These are phyloP conservation scores for Harpagoxenus sublaevis DNA, from an alignment of 2,888 invertebrate species.

Conservation along the genomic window DNA sequence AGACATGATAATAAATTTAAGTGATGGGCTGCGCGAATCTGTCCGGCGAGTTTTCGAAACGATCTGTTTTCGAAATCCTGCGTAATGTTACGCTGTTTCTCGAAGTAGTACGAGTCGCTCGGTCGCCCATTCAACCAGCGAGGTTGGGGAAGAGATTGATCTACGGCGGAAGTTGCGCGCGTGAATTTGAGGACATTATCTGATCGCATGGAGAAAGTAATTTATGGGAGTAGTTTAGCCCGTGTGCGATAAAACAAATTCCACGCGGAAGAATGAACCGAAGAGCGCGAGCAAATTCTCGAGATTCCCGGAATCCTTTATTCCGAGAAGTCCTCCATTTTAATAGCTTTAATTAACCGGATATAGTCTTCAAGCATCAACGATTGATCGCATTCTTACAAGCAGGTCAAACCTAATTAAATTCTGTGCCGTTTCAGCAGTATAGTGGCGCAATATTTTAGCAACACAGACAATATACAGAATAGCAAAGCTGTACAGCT, in stretches of 20 bases:
- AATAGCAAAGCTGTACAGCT: neutral
- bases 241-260: constrained; percentile 68
- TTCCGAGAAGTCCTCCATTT: constrained; percentile 15
- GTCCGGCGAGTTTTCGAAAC: constrained; percentile 23
- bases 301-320: constrained; percentile 44
- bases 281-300: constrained; percentile 48
- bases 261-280: constrained; percentile 35
- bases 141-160: constrained; percentile 72
- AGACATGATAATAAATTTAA: neutral
- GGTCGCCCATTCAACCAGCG: constrained; percentile 19
- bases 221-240: constrained; percentile 80
- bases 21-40: neutral
- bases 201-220: constrained; percentile 76
- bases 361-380: constrained; percentile 30
- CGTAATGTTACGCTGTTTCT: constrained; percentile 34
- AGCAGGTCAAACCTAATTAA: constrained; percentile 30
- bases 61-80: constrained; percentile 36
- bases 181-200: constrained; percentile 83
- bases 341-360: constrained; percentile 48
- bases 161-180: constrained; percentile 79
- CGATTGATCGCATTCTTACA: constrained; percentile 36
- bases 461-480: neutral
- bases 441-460: neutral
- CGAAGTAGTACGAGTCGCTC: constrained; percentile 39
- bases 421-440: constrained; percentile 23